Conservation (phyloP, 2,113 vertebrate genomes). For the Gobio gobio region DNA sequence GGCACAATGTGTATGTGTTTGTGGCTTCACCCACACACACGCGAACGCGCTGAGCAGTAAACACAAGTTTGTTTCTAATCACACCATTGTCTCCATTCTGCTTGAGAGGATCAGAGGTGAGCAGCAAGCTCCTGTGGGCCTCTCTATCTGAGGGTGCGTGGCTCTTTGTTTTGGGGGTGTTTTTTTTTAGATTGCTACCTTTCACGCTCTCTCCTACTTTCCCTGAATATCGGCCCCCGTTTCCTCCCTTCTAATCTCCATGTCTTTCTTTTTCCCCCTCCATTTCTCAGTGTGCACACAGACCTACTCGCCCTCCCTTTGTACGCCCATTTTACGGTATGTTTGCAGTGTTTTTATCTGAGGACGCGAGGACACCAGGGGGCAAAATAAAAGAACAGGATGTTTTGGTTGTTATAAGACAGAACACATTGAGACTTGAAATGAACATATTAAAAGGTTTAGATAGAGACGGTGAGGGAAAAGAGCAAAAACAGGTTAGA, state of each 20-base stretch:
- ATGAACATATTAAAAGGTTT: conserved; percentile 16
- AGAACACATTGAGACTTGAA: conserved; percentile 25
- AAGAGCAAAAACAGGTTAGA: neutral
- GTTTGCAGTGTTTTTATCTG: conserved; percentile 14
- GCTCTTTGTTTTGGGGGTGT: neutral
- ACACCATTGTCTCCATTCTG: conserved; percentile 58
- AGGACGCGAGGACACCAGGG: neutral
- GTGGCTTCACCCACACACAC: conserved; percentile 38
- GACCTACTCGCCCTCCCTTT: neutral
- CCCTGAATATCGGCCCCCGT: neutral
- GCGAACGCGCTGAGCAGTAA: conserved; percentile 44
- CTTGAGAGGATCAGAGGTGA: conserved; percentile 56
- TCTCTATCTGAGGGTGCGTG: conserved; percentile 8
- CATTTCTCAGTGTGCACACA: neutral
- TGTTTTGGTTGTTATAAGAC: conserved; percentile 26
- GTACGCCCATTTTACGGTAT: conserved; percentile 24
- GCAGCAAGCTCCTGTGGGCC: conserved; percentile 14
- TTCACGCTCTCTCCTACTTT: neutral
- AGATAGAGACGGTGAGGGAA: neutral
- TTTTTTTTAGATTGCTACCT: neutral
- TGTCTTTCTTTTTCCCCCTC: neutral
- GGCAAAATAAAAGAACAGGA: conserved; percentile 27
- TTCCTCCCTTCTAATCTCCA: neutral
- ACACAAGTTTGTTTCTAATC: conserved; percentile 58
- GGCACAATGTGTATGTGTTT: conserved; percentile 18